Evolutionary conservation across 2,797 vertebrate species (phyloP).

Genomic region (Margarornis squamiger): DNA sequence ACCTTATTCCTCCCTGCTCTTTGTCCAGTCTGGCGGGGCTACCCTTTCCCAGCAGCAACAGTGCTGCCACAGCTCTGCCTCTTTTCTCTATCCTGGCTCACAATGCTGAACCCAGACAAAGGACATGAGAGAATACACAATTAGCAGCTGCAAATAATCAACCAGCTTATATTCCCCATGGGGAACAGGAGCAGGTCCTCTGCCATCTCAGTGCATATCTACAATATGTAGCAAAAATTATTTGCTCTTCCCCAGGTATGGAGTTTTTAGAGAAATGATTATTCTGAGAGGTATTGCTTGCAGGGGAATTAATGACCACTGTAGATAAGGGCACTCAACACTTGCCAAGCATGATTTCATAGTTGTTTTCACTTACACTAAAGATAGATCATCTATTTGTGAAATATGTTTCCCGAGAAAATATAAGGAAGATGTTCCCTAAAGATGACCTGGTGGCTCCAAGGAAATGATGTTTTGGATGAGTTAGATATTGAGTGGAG

Average conservation of each 20-base stretch:
- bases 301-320: not conserved
- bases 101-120: constrained; percentile 5
- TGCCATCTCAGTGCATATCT: not conserved
- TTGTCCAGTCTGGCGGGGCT: not conserved
- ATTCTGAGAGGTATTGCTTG: not conserved
- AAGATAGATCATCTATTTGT: not conserved
- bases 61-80: not conserved
- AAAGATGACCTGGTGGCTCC: not conserved
- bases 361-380: not conserved
- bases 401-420: not conserved
- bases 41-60: constrained; percentile 15
- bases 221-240: not conserved
- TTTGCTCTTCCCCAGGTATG: not conserved
- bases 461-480: not conserved
- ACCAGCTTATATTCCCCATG: not conserved
- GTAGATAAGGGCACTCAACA: not conserved
- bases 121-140: not conserved
- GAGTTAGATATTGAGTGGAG: not conserved
- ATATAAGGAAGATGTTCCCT: not conserved
- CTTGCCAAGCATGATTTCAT: not conserved
- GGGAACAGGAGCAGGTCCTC: not conserved
- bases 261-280: not conserved
- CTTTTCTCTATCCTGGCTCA: not conserved
- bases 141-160: not conserved
- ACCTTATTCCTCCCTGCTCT: constrained; percentile 42